Percentiles rank a stretch among this genome's conserved stretches.
phyloP scores from a whole-genome alignment of 2,113 vertebrate genomes.

The Phainopepla nitens region DNA sequence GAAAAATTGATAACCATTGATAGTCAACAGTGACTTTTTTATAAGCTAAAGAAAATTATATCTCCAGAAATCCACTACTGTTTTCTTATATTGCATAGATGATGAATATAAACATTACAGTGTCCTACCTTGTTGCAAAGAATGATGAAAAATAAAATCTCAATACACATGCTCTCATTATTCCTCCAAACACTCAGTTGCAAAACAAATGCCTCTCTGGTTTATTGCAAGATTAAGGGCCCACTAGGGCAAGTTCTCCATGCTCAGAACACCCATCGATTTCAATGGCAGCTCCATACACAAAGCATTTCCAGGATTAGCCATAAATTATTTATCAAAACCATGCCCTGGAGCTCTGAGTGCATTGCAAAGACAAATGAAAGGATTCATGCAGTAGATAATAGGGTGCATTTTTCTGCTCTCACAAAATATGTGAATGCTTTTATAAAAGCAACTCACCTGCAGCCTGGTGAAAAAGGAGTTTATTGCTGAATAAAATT shows the following conservation, averaged over 20 bases:
- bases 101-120: neutral
- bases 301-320: neutral
- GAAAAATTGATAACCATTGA: neutral
- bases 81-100: neutral
- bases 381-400: neutral
- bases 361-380: neutral
- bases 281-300: neutral
- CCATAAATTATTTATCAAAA: constrained; percentile 53
- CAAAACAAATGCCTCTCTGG: constrained; percentile 11
- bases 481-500: neutral
- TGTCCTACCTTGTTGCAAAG: neutral
- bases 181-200: neutral
- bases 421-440: neutral
- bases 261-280: neutral
- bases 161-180: neutral
- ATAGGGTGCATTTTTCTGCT: neutral
- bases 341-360: neutral
- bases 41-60: neutral
- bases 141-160: constrained; percentile 31
- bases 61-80: neutral
- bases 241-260: neutral
- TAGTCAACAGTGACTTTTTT: neutral
- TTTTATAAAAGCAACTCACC: neutral
- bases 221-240: constrained; percentile 31
- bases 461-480: neutral